Conservation (phyloP, 2,797 vertebrate species). For the Artibeus lituratus region DNA sequence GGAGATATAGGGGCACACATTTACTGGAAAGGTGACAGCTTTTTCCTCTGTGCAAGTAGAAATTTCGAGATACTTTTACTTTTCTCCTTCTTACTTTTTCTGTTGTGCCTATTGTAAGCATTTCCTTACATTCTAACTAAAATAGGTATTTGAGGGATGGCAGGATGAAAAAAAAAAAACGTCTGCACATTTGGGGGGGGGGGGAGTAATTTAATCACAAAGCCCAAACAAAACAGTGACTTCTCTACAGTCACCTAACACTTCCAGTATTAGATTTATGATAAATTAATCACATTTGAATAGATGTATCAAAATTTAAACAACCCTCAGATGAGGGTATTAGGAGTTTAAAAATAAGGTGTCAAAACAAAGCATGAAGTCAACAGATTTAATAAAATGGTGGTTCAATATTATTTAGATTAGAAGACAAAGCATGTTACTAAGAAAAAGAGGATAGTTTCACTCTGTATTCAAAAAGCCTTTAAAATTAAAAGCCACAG, state of each 20-base stretch:
- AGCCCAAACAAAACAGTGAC: not conserved
- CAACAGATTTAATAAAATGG: not conserved
- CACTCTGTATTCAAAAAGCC: not conserved
- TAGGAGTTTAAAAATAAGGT: not conserved
- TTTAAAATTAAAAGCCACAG: not conserved
- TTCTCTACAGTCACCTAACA: not conserved
- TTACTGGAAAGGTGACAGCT: not conserved
- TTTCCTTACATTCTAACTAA: not conserved
- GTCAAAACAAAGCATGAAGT: not conserved
- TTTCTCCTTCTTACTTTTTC: constrained; percentile 1
- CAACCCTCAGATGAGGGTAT: not conserved
- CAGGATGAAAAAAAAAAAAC: not conserved
- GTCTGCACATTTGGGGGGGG: not conserved
- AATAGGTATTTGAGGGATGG: not conserved
- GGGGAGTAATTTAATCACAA: not conserved
- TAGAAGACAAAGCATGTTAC: constrained; percentile 21
- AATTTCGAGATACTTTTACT: not conserved
- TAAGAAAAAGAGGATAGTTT: not conserved
- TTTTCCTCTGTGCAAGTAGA: not conserved
- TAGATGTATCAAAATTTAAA: not conserved
- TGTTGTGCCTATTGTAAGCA: not conserved
- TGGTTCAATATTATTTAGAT: not conserved
- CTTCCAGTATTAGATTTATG: not conserved
- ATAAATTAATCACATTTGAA: not conserved
- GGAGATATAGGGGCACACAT: not conserved